Base-by-base conservation (phyloP, 1,140 invertebrate genomes). In the Papilio glaucus region DNA sequence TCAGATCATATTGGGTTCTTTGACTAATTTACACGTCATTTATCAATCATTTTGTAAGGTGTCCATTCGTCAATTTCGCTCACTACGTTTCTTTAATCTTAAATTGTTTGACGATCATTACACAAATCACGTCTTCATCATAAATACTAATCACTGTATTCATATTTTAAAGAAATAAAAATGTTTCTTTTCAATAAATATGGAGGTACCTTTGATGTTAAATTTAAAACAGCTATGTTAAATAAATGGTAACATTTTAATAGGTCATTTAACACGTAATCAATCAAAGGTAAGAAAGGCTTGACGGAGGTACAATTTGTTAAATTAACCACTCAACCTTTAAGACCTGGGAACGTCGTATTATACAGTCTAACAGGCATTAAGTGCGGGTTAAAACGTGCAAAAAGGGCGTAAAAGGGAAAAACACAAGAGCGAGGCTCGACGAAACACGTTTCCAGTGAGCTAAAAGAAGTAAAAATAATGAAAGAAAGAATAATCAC, bases 301-400 rank as follows among this genome's bases (percentile, higher is more conserved):
- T 45, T 53, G 67, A 53, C 45, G n/a, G 42, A 49, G 24, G 41
- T 53, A 13, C 67, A 53, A 53, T 53, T 69, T 69, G 65, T 68
- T 68, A 68, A 67, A 68, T 69, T 69, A 18, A 69, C 13, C 29
- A 62, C 42, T 53, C 41, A 69, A 29, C 33, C 45, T 69, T 33
- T 33, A 69, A 53, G 26, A 29, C n/a, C 42, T 53, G 67, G 33
- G 67, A 69, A 69, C 67, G 29, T 37, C 61, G 67, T 69, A 69
- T 69, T 53, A 69, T 69, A 15, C 65, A 53, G 67, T 69, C 67
- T 69, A 69, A 69, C 67, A 53, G 67, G 45, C 45, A 33, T 69
- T 69, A 49, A 69, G 24, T 69, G 67, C 29, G 29, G 67, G 67
- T 45, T 15, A 57, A 53, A 49, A 53, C 67, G 67, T 69, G 67